Percentiles rank a stretch among this genome's conserved stretches.
Conservation (phyloP, 1,140 invertebrate species). For the Tetragonula clypearis region DNA sequence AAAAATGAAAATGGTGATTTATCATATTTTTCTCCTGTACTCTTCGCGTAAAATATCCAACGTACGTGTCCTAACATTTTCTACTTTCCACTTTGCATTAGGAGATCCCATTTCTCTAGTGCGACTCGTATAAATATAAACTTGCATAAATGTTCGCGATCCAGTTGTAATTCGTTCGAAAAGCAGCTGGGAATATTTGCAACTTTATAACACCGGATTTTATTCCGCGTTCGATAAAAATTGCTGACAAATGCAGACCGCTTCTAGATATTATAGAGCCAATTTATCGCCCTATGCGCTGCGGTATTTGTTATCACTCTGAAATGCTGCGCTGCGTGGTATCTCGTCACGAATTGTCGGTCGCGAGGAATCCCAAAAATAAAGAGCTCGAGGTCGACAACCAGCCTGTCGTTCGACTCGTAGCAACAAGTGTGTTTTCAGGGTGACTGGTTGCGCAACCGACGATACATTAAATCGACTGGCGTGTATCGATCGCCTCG, state of each 20-base stretch:
- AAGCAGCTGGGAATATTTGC: neutral
- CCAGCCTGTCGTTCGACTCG: neutral
- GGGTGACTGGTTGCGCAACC: conserved; percentile 63
- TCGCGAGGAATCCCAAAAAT: conserved; percentile 33
- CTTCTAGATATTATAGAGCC: neutral
- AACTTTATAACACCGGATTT: neutral
- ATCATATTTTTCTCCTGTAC: too few species aligned
- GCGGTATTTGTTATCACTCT: neutral
- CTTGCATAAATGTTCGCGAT: neutral
- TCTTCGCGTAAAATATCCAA: neutral
- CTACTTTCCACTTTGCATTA: too few species aligned
- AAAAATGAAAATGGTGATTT: neutral
- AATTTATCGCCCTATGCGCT: neutral
- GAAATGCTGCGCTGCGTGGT: neutral
- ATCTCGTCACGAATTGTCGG: conserved; percentile 18
- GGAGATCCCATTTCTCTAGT: neutral
- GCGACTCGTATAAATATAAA: neutral
- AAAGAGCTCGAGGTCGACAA: conserved; percentile 34
- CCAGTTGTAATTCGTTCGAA: neutral
- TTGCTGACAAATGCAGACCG: neutral
- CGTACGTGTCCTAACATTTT: too few species aligned
- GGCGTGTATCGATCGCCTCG: conserved; percentile 53
- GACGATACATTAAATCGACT: conserved; percentile 61
- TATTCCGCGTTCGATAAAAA: neutral
- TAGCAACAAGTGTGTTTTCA: conserved; percentile 43